Conservation (phyloP, 2,888 invertebrate genomes). For the Amphipoea oculea region DNA sequence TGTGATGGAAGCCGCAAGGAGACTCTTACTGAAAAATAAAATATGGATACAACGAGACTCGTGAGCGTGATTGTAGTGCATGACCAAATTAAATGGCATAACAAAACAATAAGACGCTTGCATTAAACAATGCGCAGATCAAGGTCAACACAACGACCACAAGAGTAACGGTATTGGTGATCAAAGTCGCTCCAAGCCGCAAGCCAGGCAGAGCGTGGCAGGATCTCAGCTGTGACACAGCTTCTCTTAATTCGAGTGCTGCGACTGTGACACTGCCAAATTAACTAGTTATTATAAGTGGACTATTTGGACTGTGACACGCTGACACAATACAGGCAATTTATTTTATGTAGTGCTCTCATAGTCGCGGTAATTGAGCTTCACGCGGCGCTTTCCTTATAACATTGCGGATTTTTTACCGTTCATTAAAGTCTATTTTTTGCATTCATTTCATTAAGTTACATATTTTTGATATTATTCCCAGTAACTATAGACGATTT, state of each 20-base stretch:
- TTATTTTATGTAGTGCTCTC: slow-evolving; percentile 1
- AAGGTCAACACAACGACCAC: slow-evolving; percentile 11
- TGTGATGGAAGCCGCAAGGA: neutral
- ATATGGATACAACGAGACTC: neutral
- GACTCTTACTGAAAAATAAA: neutral
- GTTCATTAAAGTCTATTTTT: slow-evolving; percentile 9
- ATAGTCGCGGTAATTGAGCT: neutral
- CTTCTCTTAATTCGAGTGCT: neutral
- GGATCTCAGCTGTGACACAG: slow-evolving; percentile 57
- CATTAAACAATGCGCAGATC: neutral
- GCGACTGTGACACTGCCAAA: slow-evolving; percentile 20
- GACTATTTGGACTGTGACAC: slow-evolving; percentile 34
- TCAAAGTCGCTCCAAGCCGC: slow-evolving; percentile 31
- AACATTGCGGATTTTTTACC: slow-evolving; percentile 9
- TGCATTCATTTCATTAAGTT: no score
- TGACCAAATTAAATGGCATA: neutral
- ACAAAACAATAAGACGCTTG: slow-evolving; percentile 11
- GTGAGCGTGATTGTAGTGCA: neutral
- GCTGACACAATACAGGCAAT: neutral
- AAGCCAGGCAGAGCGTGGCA: slow-evolving; percentile 61
- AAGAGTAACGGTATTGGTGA: slow-evolving; percentile 44
- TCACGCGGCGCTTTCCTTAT: slow-evolving; percentile 23
- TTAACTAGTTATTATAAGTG: slow-evolving; percentile 8
- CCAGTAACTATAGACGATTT: slow-evolving; percentile 23
- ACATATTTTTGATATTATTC: slow-evolving; percentile 6